Conservation (phyloP, 2,888 invertebrate genomes). For the Argyresthia albistria region DNA sequence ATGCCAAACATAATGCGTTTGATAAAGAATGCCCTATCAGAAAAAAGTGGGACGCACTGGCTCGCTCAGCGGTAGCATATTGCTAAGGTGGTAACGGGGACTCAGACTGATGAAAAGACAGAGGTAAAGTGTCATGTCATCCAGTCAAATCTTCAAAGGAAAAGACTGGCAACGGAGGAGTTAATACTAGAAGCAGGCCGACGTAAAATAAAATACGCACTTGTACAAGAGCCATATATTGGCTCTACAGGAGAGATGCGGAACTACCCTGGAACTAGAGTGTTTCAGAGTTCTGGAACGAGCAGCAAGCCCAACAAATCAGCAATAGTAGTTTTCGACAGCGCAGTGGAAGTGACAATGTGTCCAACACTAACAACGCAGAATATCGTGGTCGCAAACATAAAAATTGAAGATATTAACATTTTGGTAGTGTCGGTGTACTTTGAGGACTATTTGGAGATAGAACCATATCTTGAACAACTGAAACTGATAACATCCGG, state of each 20-base stretch:
- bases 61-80: neutral
- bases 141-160: conserved; percentile 9
- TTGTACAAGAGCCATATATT: conserved; percentile 12
- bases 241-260: conserved; percentile 2
- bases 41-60: neutral
- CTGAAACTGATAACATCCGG: neutral
- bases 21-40: neutral
- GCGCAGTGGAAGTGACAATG: neutral
- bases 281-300: neutral
- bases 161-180: conserved; percentile 6
- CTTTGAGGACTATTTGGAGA: neutral
- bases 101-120: neutral
- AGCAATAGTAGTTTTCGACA: neutral
- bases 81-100: neutral
- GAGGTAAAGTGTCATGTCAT: neutral
- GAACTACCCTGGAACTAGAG: neutral
- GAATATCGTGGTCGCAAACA: neutral
- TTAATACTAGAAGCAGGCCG: conserved; percentile 3
- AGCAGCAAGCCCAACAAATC: neutral
- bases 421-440: neutral
- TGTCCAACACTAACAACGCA: neutral
- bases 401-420: neutral
- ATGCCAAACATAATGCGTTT: conserved; percentile 1
- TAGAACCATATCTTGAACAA: neutral
- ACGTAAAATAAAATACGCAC: neutral